These are phyloP conservation scores for Nilaparvata lugens DNA, from an alignment of 1,140 invertebrate genomes.

Conservation along the genomic window DNA sequence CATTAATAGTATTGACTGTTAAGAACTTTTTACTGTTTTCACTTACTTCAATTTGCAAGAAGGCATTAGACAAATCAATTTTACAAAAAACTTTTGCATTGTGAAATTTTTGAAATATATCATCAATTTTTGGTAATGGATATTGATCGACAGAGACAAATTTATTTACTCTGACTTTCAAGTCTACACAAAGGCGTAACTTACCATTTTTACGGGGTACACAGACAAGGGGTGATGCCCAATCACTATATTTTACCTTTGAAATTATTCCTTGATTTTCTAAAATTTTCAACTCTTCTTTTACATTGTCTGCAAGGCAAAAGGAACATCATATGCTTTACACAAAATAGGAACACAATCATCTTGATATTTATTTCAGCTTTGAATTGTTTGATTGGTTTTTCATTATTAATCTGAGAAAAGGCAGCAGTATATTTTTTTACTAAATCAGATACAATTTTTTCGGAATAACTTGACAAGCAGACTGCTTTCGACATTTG, in stretches of 20 bases:
- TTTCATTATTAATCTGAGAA: background rate
- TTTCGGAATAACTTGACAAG: no score
- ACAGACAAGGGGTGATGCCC: no score
- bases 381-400: background rate
- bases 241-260: background rate
- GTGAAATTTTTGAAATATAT: no score
- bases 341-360: background rate
- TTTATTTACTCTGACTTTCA: background rate
- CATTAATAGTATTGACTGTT: no score
- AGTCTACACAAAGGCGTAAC: background rate
- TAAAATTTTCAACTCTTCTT: slow-evolving; percentile 1
- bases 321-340: slow-evolving; percentile 2
- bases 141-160: background rate
- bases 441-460: no score
- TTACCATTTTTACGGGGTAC: background rate
- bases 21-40: no score
- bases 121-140: slow-evolving; percentile 5
- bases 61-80: no score
- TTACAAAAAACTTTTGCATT: no score
- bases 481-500: no score
- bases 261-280: background rate
- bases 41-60: no score
- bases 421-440: background rate
- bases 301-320: background rate
- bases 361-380: slow-evolving; percentile 4